Percentiles rank a stretch among this genome's conserved stretches.
Evolutionary conservation across 2,797 vertebrate species (phyloP).

Genomic region (Pseudomugil gertrudae): DNA sequence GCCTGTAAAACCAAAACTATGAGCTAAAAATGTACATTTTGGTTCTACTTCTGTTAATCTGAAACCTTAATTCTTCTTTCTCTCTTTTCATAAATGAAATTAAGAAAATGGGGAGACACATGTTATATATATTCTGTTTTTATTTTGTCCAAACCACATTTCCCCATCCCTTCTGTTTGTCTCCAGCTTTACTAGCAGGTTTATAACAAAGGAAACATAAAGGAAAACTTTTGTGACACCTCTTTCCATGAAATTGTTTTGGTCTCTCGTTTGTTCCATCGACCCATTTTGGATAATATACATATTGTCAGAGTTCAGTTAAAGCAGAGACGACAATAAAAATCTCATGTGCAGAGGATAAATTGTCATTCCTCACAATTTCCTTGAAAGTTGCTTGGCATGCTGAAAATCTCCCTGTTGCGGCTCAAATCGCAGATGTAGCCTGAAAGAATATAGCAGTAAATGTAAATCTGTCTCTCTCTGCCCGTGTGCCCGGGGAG

Average conservation of each 20-base stretch:
- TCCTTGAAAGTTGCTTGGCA: constrained; percentile 75
- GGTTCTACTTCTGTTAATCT: background rate
- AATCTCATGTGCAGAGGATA: constrained; percentile 48
- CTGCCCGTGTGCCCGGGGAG: constrained; percentile 63
- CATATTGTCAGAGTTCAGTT: constrained; percentile 55
- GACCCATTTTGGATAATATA: constrained; percentile 48
- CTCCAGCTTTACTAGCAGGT: constrained; percentile 51
- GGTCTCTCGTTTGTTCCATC: constrained; percentile 16
- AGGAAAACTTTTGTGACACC: constrained; percentile 11
- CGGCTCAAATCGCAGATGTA: constrained; percentile 80
- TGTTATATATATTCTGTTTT: background rate
- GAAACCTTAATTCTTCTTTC: background rate
- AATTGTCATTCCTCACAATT: constrained; percentile 70
- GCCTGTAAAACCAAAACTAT: no score
- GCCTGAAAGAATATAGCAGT: constrained; percentile 78
- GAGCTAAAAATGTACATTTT: background rate
- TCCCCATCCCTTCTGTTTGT: background rate
- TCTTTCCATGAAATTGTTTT: constrained; percentile 48
- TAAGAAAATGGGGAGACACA: background rate
- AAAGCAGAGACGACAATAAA: constrained; percentile 64
- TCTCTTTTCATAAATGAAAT: background rate
- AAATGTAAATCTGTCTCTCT: constrained; percentile 74
- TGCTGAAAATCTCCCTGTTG: constrained; percentile 75
- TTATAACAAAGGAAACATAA: constrained; percentile 33
- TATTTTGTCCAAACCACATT: background rate